phyloP scores from a whole-genome alignment of 2,797 vertebrate genomes.

The Cryptoblepharus egeriae region DNA sequence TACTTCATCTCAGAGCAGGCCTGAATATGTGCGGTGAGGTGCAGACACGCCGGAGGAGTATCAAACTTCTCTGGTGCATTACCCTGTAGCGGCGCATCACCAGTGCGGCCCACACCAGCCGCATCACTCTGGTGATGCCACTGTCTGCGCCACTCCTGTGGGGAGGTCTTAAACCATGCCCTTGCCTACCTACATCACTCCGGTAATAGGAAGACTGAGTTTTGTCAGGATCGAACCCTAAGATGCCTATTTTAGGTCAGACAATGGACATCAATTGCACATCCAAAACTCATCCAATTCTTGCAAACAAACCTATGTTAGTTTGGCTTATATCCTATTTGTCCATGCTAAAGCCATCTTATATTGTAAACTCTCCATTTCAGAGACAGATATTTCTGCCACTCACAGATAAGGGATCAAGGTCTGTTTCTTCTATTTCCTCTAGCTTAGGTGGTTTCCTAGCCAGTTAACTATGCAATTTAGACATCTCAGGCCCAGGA shows the following conservation, averaged over 20 bases:
- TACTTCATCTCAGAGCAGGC: too few species aligned
- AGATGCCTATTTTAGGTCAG: neutral
- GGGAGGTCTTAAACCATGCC: too few species aligned
- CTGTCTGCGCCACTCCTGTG: too few species aligned
- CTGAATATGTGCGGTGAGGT: too few species aligned
- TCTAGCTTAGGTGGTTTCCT: neutral
- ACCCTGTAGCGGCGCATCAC: too few species aligned
- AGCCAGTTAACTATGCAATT: neutral
- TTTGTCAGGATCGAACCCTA: neutral
- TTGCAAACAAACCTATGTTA: neutral
- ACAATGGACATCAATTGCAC: neutral
- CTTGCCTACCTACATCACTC: too few species aligned
- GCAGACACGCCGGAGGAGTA: too few species aligned
- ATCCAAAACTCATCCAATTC: neutral
- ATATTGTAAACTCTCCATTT: neutral
- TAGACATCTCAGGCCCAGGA: neutral
- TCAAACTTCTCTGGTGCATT: too few species aligned
- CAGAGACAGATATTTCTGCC: neutral
- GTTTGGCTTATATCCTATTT: neutral
- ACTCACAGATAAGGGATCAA: constrained; percentile 15
- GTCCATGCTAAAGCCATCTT: neutral
- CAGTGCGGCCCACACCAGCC: too few species aligned
- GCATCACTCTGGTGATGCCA: too few species aligned
- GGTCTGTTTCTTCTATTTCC: neutral
- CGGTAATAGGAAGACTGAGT: too few species aligned